Percentiles rank a stretch among this genome's conserved stretches.
Evolutionary conservation across 2,797 vertebrate genomes (phyloP).

Genomic region (Malurus leucopterus): DNA sequence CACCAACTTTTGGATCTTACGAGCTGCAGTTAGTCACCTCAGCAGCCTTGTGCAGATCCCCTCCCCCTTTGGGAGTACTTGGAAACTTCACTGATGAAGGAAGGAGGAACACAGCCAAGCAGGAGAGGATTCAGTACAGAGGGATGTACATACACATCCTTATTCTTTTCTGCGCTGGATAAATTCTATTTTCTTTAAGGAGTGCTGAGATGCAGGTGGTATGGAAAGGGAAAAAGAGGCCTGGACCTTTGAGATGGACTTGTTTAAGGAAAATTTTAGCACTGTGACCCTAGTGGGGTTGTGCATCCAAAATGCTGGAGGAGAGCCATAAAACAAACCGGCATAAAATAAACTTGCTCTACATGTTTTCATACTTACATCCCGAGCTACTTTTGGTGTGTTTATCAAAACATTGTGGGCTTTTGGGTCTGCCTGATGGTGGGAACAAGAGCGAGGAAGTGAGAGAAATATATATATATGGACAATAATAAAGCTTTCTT

Average conservation of each 20-base stretch:
- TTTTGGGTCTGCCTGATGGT: background rate
- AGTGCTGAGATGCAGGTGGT: background rate
- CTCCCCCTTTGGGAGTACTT: background rate
- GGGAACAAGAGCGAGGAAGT: background rate
- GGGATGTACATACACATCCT: background rate
- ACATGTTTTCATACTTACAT: background rate
- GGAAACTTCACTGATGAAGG: background rate
- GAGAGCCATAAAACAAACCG: background rate
- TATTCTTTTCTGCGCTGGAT: background rate
- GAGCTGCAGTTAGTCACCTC: background rate
- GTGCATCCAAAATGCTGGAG: background rate
- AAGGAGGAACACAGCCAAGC: background rate
- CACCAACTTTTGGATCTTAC: background rate
- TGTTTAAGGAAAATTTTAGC: conserved; percentile 33
- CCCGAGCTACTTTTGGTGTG: background rate
- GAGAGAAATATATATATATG: background rate
- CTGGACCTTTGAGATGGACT: background rate
- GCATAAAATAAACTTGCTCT: conserved; percentile 27
- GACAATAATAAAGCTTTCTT: background rate
- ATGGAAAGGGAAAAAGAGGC: background rate
- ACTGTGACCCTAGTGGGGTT: background rate
- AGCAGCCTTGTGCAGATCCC: background rate
- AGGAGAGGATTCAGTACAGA: background rate
- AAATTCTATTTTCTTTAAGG: background rate
- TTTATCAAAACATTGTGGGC: conserved; percentile 7